Evolutionary conservation across 2,797 vertebrate species (phyloP), one percentile per base, ranked within the genome.

Genomic region (Anguilla megastoma): DNA sequence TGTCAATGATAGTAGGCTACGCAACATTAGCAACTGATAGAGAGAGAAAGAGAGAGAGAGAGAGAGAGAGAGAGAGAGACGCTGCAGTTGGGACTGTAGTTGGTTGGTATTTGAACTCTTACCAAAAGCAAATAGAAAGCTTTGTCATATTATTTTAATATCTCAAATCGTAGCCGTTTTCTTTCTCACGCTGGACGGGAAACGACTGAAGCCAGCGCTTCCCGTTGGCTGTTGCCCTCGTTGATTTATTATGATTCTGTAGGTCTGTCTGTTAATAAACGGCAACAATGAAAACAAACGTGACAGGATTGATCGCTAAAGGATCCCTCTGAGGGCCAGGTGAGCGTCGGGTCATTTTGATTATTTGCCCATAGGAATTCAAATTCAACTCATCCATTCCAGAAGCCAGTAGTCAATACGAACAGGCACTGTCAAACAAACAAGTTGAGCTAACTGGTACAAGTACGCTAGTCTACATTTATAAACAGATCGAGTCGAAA

Each of bases 41-140:
- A 18, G 60, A 56, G 83, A 58, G 48, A 79, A 50, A 58, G 18
- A 79, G 69, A 58, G 71, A 33, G 86, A 52, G 71, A 80, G 71
- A 74, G 52, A 76, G 69, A 54, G 48, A 56, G 69, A 54, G 69
- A 87, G 86, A 52, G 54, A 50, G 71, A 58, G 86, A 36, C 33
- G 9, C 48, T 76, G 3, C 71, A 36, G 16, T 33, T 74, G 10
- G 71, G 8, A 74, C 9, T n/a, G 30, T 30, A 74, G 69, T 52
- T 76, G 79, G 74, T 79, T 79, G 33, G 30, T 82, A 16, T 82
- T 82, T 48, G 18, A 82, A 48, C 45, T 50, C 41, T 0, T 82
- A 82, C 1, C 21, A 45, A 50, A 82, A 48, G 18, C 41, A n/a
- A 82, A 82, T n/a, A 82, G 16, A 82, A 48, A 48, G 41, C 79